A percentile compares a stretch with the other conserved stretches of the same genome.
Conservation (phyloP, 2,113 vertebrate species). For the human (Homo sapiens) region DNA sequence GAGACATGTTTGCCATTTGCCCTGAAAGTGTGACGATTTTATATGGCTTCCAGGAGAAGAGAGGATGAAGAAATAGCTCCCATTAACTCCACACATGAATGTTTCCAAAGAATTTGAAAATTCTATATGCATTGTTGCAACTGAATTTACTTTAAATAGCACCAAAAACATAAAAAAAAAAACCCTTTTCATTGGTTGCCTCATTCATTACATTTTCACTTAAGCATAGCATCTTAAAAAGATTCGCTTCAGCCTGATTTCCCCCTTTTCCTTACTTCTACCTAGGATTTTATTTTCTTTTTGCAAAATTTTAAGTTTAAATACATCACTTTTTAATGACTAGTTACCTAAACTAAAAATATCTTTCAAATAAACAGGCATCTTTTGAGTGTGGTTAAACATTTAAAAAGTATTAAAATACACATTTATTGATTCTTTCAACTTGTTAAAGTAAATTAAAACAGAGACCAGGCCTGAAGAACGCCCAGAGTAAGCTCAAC, state of each 20-base stretch:
- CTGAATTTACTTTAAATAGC: constrained; percentile 33
- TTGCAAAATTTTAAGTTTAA: background rate
- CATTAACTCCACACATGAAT: background rate
- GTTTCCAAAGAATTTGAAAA: constrained; percentile 48
- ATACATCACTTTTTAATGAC: background rate
- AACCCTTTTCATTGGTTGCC: background rate
- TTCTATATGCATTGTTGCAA: constrained; percentile 25
- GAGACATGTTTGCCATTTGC: constrained; percentile 40
- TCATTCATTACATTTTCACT: background rate
- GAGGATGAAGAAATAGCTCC: background rate
- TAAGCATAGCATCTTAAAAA: background rate
- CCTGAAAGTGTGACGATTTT: constrained; percentile 29
- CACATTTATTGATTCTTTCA: background rate
- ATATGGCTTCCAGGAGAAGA: constrained; percentile 44
- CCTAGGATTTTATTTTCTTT: background rate
- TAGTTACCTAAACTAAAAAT: constrained; percentile 22
- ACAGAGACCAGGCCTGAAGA: background rate
- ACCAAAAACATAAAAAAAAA: background rate
- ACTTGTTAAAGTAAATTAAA: background rate
- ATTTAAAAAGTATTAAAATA: background rate
- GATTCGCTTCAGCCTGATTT: background rate
- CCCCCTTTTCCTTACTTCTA: background rate
- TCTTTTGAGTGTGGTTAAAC: background rate
- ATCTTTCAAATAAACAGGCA: background rate
- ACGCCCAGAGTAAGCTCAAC: background rate